Evolutionary conservation across 1,140 invertebrate genomes (phyloP).

Genomic region (Trachymyrmex septentrionalis): DNA sequence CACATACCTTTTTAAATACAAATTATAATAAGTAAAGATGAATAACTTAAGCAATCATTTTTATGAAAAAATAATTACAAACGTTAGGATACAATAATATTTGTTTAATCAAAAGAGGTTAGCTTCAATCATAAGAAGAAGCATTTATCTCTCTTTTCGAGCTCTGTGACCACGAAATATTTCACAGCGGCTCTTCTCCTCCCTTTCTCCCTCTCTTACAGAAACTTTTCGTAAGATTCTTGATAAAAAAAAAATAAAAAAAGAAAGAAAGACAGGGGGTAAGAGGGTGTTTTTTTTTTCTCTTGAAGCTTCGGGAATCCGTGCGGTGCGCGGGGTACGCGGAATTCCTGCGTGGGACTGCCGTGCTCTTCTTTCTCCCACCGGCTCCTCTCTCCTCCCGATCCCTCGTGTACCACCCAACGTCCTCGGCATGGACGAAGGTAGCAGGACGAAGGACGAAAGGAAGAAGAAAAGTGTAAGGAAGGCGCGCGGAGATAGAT

Average conservation of each 20-base stretch:
- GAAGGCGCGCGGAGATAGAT: constrained; percentile 78
- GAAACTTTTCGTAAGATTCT: constrained; percentile 39
- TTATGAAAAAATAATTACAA: background rate
- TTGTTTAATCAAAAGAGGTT: background rate
- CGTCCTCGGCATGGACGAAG: constrained; percentile 57
- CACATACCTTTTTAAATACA: background rate
- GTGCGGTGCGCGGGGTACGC: constrained; percentile 36
- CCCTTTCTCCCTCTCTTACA: constrained; percentile 48
- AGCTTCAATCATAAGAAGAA: constrained; percentile 17
- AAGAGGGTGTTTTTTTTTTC: constrained; percentile 41
- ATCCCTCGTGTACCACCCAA: constrained; percentile 56
- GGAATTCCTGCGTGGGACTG: constrained; percentile 69
- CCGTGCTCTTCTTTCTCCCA: constrained; percentile 6
- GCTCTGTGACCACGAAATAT: constrained; percentile 77
- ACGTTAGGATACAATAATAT: background rate
- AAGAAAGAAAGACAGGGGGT: background rate
- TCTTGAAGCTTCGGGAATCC: constrained; percentile 1
- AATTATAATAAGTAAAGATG: background rate
- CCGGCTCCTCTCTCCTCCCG: constrained; percentile 27
- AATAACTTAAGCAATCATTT: constrained; percentile 2
- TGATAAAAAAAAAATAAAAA: constrained; percentile 11
- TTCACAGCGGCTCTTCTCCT: constrained; percentile 73
- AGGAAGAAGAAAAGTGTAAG: constrained; percentile 76
- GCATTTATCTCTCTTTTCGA: constrained; percentile 26
- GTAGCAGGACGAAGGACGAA: constrained; percentile 71